Evolutionary conservation across 2,113 vertebrate species (phyloP).

Genomic region (Rhadina sibilatrix): DNA sequence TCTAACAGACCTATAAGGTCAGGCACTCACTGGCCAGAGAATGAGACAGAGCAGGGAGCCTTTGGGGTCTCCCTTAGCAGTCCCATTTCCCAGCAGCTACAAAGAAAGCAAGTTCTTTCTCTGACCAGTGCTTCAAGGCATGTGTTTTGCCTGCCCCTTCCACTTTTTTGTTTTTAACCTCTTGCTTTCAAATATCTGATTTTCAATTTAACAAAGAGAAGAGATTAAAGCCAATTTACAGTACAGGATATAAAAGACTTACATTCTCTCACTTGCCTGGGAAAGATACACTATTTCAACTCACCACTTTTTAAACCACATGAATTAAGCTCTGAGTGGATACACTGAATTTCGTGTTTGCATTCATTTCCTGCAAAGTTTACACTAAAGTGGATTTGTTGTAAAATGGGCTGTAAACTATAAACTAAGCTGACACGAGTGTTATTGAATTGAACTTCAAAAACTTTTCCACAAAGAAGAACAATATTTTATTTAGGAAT

Average conservation of each 20-base stretch:
- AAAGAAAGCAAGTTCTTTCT: background rate
- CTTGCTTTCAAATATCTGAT: background rate
- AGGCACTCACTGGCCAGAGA: background rate
- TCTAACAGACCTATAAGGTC: background rate
- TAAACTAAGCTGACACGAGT: background rate
- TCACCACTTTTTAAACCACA: background rate
- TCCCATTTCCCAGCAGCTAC: background rate
- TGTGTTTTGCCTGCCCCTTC: background rate
- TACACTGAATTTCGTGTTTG: background rate
- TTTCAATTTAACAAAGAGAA: background rate
- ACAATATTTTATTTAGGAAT: background rate
- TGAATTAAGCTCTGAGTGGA: background rate
- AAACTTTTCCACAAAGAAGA: slow-evolving; percentile 1
- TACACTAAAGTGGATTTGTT: background rate
- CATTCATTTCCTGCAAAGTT: background rate
- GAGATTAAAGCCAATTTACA: background rate
- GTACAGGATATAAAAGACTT: background rate
- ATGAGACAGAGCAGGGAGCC: background rate
- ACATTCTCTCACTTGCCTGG: background rate
- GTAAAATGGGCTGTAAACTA: background rate
- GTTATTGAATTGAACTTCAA: slow-evolving; percentile 3
- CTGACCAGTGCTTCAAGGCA: background rate
- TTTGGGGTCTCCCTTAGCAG: background rate
- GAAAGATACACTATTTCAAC: background rate
- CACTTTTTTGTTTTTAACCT: background rate